phyloP scores from a whole-genome alignment of 1,140 invertebrate genomes.

The Apis cerana region DNA sequence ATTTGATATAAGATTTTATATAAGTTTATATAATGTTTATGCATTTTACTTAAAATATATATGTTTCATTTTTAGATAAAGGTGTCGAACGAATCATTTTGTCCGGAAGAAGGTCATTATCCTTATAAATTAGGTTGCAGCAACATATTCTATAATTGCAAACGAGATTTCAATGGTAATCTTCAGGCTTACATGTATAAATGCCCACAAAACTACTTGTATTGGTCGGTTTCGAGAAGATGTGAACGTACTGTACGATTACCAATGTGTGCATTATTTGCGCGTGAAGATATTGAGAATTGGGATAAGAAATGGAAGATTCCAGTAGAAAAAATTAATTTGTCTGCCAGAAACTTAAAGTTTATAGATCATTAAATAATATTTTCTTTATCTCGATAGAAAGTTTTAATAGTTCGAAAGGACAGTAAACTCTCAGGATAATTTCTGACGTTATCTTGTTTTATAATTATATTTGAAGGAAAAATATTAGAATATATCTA shows the following conservation, averaged over 20 bases:
- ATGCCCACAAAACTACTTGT: conserved; percentile 89
- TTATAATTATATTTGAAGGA: neutral
- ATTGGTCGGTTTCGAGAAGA: conserved; percentile 88
- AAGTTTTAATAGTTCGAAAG: conserved; percentile 11
- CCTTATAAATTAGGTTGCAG: conserved; percentile 86
- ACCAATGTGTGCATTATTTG: conserved; percentile 81
- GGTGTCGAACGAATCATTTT: conserved; percentile 83
- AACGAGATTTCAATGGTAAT: conserved; percentile 77
- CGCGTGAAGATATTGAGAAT: conserved; percentile 58
- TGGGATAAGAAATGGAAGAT: conserved; percentile 73
- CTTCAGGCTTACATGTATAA: conserved; percentile 88
- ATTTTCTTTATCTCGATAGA: neutral
- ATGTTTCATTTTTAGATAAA: conserved; percentile 82
- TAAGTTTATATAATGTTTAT: too few relatives aligned
- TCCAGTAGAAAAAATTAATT: conserved; percentile 72
- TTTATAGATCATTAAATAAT: neutral
- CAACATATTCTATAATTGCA: conserved; percentile 88
- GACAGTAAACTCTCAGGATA: conserved; percentile 43
- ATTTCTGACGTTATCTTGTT: neutral
- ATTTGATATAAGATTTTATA: too few relatives aligned
- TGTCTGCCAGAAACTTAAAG: conserved; percentile 71
- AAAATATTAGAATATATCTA: neutral
- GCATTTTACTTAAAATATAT: neutral
- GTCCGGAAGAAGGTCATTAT: conserved; percentile 86
- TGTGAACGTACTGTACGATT: conserved; percentile 85